Conservation (phyloP, 2,888 invertebrate species). For the Cheilosia grossa region DNA sequence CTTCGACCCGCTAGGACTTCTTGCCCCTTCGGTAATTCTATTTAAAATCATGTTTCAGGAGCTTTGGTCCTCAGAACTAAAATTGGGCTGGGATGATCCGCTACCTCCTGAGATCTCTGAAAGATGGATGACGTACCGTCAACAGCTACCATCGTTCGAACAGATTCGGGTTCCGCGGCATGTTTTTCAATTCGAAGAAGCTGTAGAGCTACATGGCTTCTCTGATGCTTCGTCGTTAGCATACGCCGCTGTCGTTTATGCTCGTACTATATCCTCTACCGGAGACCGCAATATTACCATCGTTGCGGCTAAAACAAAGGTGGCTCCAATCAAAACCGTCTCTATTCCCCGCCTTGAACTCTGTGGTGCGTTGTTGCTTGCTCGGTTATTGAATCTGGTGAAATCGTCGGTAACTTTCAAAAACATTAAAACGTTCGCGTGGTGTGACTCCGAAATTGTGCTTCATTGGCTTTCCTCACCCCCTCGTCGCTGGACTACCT, state of each 20-base stretch:
- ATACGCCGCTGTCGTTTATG: constrained; percentile 44
- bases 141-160: constrained; percentile 7
- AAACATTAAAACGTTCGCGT: constrained; percentile 36
- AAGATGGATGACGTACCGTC: not conserved
- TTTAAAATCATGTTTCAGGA: constrained; percentile 27
- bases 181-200: not conserved
- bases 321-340: no score
- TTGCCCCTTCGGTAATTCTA: constrained; percentile 14
- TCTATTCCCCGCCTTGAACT: no score
- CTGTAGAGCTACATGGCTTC: constrained; percentile 15
- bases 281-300: no score
- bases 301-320: no score
- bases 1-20: constrained; percentile 19
- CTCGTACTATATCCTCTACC: not conserved
- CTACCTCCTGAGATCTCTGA: not conserved
- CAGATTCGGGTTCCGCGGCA: constrained; percentile 10
- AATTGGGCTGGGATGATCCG: constrained; percentile 1
- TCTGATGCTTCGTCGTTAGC: constrained; percentile 23
- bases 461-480: constrained; percentile 76
- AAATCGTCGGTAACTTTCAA: constrained; percentile 28
- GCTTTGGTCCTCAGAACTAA: constrained; percentile 1
- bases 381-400: constrained; percentile 24
- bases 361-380: not conserved
- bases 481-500: constrained; percentile 64
- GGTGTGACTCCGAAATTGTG: constrained; percentile 78